Percentiles rank a stretch among this genome's conserved stretches.
phyloP scores from a whole-genome alignment of 2,797 vertebrate species.

The Channa striata region DNA sequence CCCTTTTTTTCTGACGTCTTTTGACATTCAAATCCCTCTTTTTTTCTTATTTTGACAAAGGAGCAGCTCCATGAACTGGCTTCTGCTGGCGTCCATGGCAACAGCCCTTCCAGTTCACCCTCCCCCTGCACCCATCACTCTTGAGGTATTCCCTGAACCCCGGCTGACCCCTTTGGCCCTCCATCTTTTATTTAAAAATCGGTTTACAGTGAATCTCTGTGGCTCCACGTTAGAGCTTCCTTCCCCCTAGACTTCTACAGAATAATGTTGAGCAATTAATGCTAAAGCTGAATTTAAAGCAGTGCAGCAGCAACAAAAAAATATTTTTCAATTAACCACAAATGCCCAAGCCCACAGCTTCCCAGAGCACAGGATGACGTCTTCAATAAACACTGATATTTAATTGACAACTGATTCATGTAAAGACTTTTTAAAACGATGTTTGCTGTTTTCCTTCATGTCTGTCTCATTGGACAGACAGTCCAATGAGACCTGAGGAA shows the following conservation, averaged over 20 bases:
- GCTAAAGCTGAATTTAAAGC: not conserved
- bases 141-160: slow-evolving; percentile 58
- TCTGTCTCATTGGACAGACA: not conserved
- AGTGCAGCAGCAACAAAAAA: not conserved
- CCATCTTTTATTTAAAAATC: slow-evolving; percentile 30
- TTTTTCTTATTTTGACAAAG: slow-evolving; percentile 79
- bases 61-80: slow-evolving; percentile 68
- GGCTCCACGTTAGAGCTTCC: slow-evolving; percentile 13
- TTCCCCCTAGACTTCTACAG: not conserved
- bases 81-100: slow-evolving; percentile 66
- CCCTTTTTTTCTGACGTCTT: slow-evolving; percentile 69
- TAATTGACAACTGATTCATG: too few relatives aligned
- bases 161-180: slow-evolving; percentile 49
- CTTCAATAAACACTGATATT: not conserved
- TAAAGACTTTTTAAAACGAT: not conserved
- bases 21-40: slow-evolving; percentile 82
- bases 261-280: not conserved
- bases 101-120: slow-evolving; percentile 36
- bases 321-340: not conserved
- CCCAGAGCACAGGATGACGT: not conserved
- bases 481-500: slow-evolving; percentile 22
- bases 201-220: slow-evolving; percentile 6
- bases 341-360: too few relatives aligned
- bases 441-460: not conserved
- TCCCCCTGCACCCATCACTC: slow-evolving; percentile 32